Base-by-base conservation (phyloP, 2,113 vertebrate species). In the Aegotheles bennettii region DNA sequence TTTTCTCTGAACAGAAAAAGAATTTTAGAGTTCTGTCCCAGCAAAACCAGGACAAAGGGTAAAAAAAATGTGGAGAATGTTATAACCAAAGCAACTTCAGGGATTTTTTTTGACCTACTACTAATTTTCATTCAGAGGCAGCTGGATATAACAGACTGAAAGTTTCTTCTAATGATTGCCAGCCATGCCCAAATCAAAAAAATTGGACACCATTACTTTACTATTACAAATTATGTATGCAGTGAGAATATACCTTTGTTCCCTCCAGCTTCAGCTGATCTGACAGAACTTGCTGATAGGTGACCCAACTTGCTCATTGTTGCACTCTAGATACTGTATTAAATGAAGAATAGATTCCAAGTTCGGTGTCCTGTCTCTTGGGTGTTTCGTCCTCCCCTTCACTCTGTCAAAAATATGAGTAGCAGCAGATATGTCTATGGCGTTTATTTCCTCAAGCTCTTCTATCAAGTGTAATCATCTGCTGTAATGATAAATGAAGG, bases 391-490 rank as follows among this genome's bases (percentile, higher is more conserved):
- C 4, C 19, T 74, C 13, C 9, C 82, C 85, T 65, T 33, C 25
- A 33, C 13, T 40, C 6, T 9, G 15, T 71, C 73, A 48, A 67
- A 90, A 71, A 47, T 21, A n/a, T 0, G 1, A 43, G 2, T 26
- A 61, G 7, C 21, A 82, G 38, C 21, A 82, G 38, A 45, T 42
- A 84, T 0, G 0, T 4, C 20, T 20, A 8, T 14, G 26, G 1
- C 3, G 13, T 63, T 51, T 6, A 12, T 60, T 79, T 88, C 9
- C 40, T 60, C 18, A 56, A 29, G 26, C 7, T 92, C 7, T 79
- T 82, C 38, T 79, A 3, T 33, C 24, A 70, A 36, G 25, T 42
- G 17, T 24, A 61, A 50, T 75, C 3, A 24, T 48, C 15, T 43
- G 11, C 40, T 13, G 13, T 70, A 82, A 57, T 25, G 24, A 38